Conservation (phyloP, 2,113 vertebrate species). For the Rhea americana region DNA sequence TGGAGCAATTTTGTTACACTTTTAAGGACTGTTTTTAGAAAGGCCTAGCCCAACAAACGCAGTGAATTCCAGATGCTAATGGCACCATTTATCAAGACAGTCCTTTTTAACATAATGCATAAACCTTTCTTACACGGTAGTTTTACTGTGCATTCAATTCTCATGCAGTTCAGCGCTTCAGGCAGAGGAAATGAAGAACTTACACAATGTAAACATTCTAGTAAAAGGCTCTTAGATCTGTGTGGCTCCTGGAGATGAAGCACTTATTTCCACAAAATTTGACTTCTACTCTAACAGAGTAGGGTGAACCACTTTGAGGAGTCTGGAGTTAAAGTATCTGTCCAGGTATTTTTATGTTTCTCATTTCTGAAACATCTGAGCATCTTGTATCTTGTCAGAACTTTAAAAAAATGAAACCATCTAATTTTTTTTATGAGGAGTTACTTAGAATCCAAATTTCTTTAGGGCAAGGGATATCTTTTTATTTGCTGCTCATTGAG, state of each 20-base stretch:
- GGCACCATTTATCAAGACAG: conserved; percentile 76
- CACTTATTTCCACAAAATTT: conserved; percentile 42
- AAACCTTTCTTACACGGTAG: conserved; percentile 73
- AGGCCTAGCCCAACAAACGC: conserved; percentile 55
- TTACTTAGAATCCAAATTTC: neutral
- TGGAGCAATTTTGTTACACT: conserved; percentile 74
- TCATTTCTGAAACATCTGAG: neutral
- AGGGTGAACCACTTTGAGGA: neutral
- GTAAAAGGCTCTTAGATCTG: conserved; percentile 52
- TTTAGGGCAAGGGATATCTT: neutral
- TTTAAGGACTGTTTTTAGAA: conserved; percentile 69
- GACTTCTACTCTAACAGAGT: neutral
- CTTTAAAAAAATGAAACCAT: conserved; percentile 8
- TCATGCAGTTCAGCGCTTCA: conserved; percentile 65
- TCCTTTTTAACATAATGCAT: conserved; percentile 76
- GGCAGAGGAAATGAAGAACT: conserved; percentile 73
- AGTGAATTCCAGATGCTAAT: conserved; percentile 76
- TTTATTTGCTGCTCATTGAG: conserved; percentile 2
- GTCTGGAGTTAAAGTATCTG: neutral
- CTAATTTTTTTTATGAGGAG: neutral
- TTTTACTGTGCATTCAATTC: conserved; percentile 74
- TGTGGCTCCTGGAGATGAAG: conserved; percentile 45
- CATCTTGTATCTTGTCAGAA: conserved; percentile 1
- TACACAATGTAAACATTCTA: conserved; percentile 71
- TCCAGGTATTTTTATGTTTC: conserved; percentile 1